Percentiles rank a stretch among this genome's conserved stretches.
These are phyloP conservation scores for Sinella curviseta DNA, from an alignment of 1,140 invertebrate species.

Conservation along the genomic window DNA sequence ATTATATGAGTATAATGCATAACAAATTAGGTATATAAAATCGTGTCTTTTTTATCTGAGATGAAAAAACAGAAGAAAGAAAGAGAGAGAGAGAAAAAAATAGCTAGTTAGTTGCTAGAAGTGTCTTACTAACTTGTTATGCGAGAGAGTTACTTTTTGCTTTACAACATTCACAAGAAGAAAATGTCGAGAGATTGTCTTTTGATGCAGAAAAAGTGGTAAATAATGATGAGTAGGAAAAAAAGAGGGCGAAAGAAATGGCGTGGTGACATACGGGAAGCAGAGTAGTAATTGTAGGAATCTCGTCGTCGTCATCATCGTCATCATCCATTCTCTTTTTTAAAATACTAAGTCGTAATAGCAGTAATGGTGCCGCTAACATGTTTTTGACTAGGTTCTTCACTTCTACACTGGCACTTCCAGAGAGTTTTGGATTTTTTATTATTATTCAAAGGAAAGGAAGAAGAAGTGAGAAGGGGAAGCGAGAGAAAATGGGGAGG, in stretches of 20 bases:
- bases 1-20: not conserved
- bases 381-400: constrained; percentile 12
- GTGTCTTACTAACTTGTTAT: constrained; percentile 21
- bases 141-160: constrained; percentile 11
- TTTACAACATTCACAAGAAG: not conserved
- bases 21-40: constrained; percentile 1
- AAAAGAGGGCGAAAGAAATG: constrained; percentile 27
- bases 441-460: constrained; percentile 6
- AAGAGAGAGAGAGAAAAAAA: not conserved
- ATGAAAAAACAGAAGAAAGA: not conserved
- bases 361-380: constrained; percentile 18
- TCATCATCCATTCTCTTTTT: constrained; percentile 23
- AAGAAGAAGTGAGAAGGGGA: not conserved
- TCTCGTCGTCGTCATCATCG: constrained; percentile 32
- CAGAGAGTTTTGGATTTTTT: not conserved
- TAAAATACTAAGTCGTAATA: not conserved
- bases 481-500: not conserved
- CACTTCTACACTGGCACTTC: not conserved
- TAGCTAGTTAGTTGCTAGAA: constrained; percentile 20
- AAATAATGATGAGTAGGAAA: constrained; percentile 49
- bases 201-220: constrained; percentile 50
- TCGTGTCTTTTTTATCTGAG: not conserved
- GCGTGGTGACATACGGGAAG: constrained; percentile 43
- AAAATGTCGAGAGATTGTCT: constrained; percentile 23
- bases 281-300: not conserved